Conservation (phyloP, 2,113 vertebrate genomes). For the Malaclemys terrapin region DNA sequence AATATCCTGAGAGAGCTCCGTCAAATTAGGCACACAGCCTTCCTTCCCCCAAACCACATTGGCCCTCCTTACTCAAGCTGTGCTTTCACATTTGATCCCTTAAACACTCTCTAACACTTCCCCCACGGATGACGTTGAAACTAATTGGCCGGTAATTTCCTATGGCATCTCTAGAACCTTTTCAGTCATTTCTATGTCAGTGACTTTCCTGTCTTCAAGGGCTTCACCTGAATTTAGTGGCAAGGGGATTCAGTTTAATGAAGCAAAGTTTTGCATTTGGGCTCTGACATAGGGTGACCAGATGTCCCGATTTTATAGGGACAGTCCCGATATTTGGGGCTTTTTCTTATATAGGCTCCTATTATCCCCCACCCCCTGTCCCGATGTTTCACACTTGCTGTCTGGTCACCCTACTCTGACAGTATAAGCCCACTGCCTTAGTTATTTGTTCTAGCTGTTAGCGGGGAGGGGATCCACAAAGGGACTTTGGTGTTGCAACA, state of each 20-base stretch:
- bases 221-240: constrained; percentile 6
- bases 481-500: too few species aligned
- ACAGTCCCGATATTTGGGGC: too few species aligned
- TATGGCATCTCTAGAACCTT: constrained; percentile 39
- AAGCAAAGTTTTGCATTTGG: background rate
- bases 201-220: background rate
- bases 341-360: too few species aligned
- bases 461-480: background rate
- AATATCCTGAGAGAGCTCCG: constrained; percentile 63
- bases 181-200: background rate
- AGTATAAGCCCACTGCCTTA: background rate
- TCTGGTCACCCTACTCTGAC: background rate
- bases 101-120: constrained; percentile 51
- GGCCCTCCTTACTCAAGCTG: constrained; percentile 59
- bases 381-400: too few species aligned
- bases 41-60: constrained; percentile 41
- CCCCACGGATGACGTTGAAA: constrained; percentile 24
- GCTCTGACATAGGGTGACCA: background rate
- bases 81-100: constrained; percentile 65
- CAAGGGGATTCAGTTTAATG: background rate
- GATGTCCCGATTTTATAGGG: too few species aligned
- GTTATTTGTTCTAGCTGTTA: background rate
- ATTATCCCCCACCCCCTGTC: too few species aligned
- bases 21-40: constrained; percentile 55
- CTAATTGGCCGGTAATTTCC: constrained; percentile 59